Base-by-base conservation (phyloP, 2,888 invertebrate genomes). In the Sipunculus nudus region DNA sequence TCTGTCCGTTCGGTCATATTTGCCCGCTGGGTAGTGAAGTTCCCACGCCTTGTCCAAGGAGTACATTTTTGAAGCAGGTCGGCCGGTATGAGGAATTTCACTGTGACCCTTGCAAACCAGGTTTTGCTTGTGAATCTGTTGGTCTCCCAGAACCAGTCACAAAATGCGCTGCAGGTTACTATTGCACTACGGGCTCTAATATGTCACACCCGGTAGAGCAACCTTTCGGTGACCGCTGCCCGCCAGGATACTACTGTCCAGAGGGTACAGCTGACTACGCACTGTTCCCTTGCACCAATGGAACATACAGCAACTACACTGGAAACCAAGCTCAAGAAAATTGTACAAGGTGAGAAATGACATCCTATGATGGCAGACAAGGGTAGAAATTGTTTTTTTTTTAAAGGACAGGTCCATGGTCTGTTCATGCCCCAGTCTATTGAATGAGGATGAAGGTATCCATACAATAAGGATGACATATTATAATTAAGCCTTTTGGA, bases 291-390 rank as follows among this genome's bases (percentile, higher is more conserved):
- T 81, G 81, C 54, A 71, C 72, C 8, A 78, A 78, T 57, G 80
- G 81, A n/a, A 81, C 80, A 0, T 81, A 79, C 65, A 75, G 76
- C 43, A 79, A 78, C 61, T 66, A 69, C 55, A 75, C 76, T n/a
- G 79, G 76, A 2, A 68, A 74, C 49, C 61, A 61, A 25, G 68
- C 55, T 32, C 65, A 58, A 32, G 63, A 67, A 3, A 73, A 78
- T 62, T 81, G 80, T 60, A 73, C 74, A 2, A n/a, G 10, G n/a
- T n/a, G n/a, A n/a, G n/a, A 38, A 13, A 13, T 38, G 13, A 38
- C 13, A 38, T 38, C n/a, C 13, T 38, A 38, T 13, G 38, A 38
- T 13, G 13, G 13, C 13, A 10, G 38, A 38, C n/a, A n/a, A 10
- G 13, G 38, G 38, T 38, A 38, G n/a, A 38, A 13, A 38, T n/a